phyloP scores from a whole-genome alignment of 1,140 invertebrate genomes.

The Mylabris phalerata region DNA sequence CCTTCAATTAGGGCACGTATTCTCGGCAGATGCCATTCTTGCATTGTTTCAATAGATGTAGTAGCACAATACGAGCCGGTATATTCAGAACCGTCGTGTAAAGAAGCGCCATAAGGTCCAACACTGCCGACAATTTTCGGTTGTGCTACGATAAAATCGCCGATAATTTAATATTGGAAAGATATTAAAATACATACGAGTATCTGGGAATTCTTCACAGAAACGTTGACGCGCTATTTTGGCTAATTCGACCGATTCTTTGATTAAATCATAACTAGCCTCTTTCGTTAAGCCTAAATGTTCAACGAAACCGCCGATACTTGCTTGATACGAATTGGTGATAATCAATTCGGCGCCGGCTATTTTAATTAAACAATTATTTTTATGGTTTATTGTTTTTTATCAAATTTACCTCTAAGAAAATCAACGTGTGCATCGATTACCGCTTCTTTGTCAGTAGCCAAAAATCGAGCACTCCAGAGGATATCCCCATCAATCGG shows the following conservation, averaged over 20 bases:
- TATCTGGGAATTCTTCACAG: conserved; percentile 46
- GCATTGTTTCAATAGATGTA: conserved; percentile 58
- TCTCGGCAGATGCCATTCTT: conserved; percentile 73
- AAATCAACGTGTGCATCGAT: conserved; percentile 72
- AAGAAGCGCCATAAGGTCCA: conserved; percentile 82
- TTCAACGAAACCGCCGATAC: conserved; percentile 66
- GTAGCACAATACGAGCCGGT: conserved; percentile 71
- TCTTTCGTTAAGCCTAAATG: conserved; percentile 56
- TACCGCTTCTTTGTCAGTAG: conserved; percentile 63
- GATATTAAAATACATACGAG: conserved; percentile 18
- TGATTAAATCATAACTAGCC: conserved; percentile 61
- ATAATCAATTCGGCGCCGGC: conserved; percentile 79
- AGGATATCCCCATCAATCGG: conserved; percentile 67
- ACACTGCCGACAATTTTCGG: conserved; percentile 74
- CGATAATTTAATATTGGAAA: background rate
- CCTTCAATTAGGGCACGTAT: conserved; percentile 67
- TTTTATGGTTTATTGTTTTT: no score
- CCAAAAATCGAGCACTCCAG: conserved; percentile 74
- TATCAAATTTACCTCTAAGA: conserved; percentile 48
- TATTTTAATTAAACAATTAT: conserved; percentile 29
- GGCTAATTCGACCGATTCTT: conserved; percentile 61
- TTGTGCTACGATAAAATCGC: background rate
- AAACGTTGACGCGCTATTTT: conserved; percentile 53
- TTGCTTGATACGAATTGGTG: conserved; percentile 86
- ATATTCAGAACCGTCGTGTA: conserved; percentile 87